Evolutionary conservation across 2,113 vertebrate species (phyloP).

Genomic region (Todiramphus saurophagus): DNA sequence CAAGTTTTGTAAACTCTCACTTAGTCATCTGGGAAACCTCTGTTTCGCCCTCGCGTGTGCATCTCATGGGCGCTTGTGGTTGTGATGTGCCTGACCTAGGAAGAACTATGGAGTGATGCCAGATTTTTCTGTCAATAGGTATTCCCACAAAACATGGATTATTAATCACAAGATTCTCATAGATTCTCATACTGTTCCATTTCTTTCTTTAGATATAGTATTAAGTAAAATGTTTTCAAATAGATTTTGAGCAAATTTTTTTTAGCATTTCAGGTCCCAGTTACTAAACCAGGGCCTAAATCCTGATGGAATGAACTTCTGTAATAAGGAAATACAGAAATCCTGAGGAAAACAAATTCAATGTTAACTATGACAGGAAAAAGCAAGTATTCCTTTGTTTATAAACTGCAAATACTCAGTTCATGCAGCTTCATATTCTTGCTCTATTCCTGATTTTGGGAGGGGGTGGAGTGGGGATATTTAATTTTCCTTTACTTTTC

Average conservation of each 20-base stretch:
- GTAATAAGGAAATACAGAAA: background rate
- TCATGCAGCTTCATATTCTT: background rate
- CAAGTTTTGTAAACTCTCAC: background rate
- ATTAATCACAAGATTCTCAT: background rate
- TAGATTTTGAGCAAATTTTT: background rate
- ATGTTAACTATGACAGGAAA: background rate
- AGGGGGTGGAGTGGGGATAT: background rate
- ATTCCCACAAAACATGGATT: background rate
- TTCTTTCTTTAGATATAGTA: background rate
- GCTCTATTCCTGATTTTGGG: background rate
- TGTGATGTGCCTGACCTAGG: background rate
- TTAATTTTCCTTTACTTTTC: background rate
- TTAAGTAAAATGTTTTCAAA: background rate
- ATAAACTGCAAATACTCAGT: background rate
- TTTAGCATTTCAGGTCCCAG: background rate
- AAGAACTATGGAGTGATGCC: background rate
- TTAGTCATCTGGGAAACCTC: background rate
- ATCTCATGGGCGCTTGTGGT: background rate
- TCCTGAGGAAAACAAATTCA: background rate
- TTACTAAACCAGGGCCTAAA: background rate
- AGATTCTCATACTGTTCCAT: background rate
- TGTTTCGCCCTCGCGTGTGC: rapidly evolving
- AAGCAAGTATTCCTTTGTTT: background rate
- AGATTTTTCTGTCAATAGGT: background rate
- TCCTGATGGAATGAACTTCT: background rate